Conservation (phyloP, 2,888 invertebrate genomes). For the Cerastis rubricosa region DNA sequence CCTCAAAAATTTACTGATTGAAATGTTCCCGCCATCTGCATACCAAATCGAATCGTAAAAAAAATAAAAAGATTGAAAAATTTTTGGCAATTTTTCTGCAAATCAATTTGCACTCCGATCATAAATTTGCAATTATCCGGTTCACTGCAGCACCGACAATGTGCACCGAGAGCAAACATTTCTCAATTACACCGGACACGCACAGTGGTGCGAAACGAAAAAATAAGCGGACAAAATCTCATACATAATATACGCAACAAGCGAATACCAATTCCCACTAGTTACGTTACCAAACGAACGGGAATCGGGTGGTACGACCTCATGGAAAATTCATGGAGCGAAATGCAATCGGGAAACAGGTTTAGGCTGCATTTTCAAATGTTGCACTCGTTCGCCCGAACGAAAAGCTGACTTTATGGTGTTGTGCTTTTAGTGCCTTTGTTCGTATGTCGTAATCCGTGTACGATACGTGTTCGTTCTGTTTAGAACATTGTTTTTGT, state of each 20-base stretch:
- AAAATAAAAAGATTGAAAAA: constrained; percentile 30
- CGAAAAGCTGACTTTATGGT: constrained; percentile 75
- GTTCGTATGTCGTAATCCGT: constrained; percentile 59
- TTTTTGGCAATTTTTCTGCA: constrained; percentile 61
- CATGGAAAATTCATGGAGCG: constrained; percentile 86
- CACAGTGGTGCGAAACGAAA: constrained; percentile 81
- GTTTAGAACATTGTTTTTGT: constrained; percentile 36
- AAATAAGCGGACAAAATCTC: constrained; percentile 87
- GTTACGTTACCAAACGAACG: constrained; percentile 80
- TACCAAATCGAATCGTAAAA: constrained; percentile 35
- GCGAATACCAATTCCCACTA: constrained; percentile 87
- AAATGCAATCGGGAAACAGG: constrained; percentile 86
- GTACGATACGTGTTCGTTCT: constrained; percentile 54
- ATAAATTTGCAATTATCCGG: constrained; percentile 67
- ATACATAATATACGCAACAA: constrained; percentile 87
- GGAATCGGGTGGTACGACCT: constrained; percentile 75
- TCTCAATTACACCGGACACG: constrained; percentile 84
- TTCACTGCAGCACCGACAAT: constrained; percentile 53
- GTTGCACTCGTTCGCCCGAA: constrained; percentile 74
- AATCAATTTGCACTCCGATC: constrained; percentile 63
- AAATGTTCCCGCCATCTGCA: constrained; percentile 49
- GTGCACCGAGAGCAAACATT: constrained; percentile 77
- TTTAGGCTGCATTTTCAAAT: constrained; percentile 82
- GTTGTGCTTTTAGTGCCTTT: constrained; percentile 73
- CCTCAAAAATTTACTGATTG: constrained; percentile 36